phyloP scores from a whole-genome alignment of 2,797 vertebrate species.

The Esox lucius region DNA sequence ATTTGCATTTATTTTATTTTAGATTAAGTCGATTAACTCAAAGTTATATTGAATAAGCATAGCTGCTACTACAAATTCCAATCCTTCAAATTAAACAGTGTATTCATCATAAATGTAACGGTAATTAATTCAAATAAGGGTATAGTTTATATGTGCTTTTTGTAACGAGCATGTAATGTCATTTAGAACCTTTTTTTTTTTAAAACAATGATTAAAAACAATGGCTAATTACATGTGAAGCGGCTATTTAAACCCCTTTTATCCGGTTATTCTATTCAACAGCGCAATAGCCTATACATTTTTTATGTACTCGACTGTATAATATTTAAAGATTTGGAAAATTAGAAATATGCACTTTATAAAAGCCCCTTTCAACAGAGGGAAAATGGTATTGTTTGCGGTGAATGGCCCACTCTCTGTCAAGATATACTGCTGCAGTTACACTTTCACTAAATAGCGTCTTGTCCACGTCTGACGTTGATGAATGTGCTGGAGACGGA shows the following conservation, averaged over 20 bases:
- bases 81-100: background rate
- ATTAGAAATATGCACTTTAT: background rate
- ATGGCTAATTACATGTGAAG: background rate
- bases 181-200: background rate
- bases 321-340: background rate
- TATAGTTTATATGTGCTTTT: background rate
- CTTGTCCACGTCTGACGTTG: slow-evolving; percentile 76
- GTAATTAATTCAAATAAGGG: background rate
- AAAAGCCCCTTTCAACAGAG: background rate
- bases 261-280: background rate
- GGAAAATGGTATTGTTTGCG: slow-evolving; percentile 55
- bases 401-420: slow-evolving; percentile 59
- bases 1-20: background rate
- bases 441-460: slow-evolving; percentile 73
- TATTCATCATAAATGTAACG: background rate
- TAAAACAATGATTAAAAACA: background rate
- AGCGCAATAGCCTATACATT: background rate
- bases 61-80: background rate
- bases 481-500: slow-evolving; percentile 76
- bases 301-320: background rate
- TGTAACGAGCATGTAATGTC: background rate
- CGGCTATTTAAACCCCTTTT: background rate
- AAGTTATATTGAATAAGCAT: background rate
- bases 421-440: slow-evolving; percentile 69
- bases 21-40: background rate